Conservation (phyloP, 2,797 vertebrate genomes). For the Danio aesculapii region DNA sequence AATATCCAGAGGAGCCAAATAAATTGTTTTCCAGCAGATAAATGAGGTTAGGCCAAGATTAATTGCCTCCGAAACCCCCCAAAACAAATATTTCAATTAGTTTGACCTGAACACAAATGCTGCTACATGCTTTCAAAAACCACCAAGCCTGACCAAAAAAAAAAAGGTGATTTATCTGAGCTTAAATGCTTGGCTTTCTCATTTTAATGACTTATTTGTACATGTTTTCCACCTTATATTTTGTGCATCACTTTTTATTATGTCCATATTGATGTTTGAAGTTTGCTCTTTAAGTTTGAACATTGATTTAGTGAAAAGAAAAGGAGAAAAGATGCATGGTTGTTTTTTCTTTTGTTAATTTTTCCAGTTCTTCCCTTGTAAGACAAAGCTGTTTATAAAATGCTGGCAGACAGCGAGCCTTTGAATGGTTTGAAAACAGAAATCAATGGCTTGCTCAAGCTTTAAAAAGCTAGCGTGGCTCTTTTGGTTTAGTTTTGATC, state of each 20-base stretch:
- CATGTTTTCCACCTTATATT: neutral
- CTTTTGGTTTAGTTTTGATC: constrained; percentile 52
- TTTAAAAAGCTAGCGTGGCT: constrained; percentile 45
- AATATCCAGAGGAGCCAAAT: constrained; percentile 59
- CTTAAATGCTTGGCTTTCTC: neutral
- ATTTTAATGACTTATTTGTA: constrained; percentile 1
- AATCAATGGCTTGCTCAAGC: constrained; percentile 52
- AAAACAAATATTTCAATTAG: constrained; percentile 61
- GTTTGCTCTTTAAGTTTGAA: neutral
- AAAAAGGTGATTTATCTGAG: constrained; percentile 37
- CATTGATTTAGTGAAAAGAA: neutral
- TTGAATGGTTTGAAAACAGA: constrained; percentile 47
- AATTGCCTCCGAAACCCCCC: constrained; percentile 55
- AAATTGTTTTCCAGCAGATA: constrained; percentile 56
- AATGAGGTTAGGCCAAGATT: constrained; percentile 58
- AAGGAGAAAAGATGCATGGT: neutral
- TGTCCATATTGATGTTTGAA: neutral
- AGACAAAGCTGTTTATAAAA: constrained; percentile 31
- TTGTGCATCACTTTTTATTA: neutral
- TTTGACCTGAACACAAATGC: constrained; percentile 53
- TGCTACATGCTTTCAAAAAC: constrained; percentile 43
- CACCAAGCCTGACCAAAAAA: constrained; percentile 8
- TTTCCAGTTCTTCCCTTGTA: neutral
- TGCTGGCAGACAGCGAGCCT: constrained; percentile 12
- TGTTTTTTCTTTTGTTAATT: constrained; percentile 12